phyloP scores from a whole-genome alignment of 2,113 vertebrate species.

The Illadopsis cleaveri region DNA sequence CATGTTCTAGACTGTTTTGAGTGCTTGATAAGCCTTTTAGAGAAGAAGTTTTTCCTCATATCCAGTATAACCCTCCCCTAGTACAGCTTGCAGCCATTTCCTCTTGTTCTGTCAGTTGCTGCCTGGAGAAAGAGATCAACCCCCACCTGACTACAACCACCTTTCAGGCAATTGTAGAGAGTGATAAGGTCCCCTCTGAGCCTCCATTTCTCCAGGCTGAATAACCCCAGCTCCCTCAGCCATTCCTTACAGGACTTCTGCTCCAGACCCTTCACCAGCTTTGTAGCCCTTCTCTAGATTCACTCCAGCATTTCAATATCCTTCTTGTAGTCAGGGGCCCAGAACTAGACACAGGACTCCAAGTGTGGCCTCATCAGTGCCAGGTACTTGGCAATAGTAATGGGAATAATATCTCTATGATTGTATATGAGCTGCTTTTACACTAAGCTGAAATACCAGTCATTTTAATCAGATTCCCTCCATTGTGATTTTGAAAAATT shows the following conservation, averaged over 20 bases:
- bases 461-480: not conserved
- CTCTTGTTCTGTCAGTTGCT: not conserved
- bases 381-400: not conserved
- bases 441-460: not conserved
- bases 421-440: not conserved
- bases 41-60: not conserved
- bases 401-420: not conserved
- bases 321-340: not conserved
- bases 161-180: not conserved
- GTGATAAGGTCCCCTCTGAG: fast-evolving
- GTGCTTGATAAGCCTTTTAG: not conserved
- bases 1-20: not conserved
- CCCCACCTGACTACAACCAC: fast-evolving
- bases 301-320: fast-evolving
- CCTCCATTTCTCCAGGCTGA: not conserved
- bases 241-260: fast-evolving
- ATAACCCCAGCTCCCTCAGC: not conserved
- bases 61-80: not conserved
- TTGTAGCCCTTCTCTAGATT: fast-evolving
- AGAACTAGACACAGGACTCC: fast-evolving
- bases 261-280: not conserved
- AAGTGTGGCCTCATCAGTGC: not conserved
- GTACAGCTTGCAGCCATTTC: not conserved
- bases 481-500: not conserved
- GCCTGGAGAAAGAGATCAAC: not conserved